Evolutionary conservation across 2,888 invertebrate genomes (phyloP), one percentile per base, ranked within the genome.

Genomic region (Disparrhopalites patrizii): DNA sequence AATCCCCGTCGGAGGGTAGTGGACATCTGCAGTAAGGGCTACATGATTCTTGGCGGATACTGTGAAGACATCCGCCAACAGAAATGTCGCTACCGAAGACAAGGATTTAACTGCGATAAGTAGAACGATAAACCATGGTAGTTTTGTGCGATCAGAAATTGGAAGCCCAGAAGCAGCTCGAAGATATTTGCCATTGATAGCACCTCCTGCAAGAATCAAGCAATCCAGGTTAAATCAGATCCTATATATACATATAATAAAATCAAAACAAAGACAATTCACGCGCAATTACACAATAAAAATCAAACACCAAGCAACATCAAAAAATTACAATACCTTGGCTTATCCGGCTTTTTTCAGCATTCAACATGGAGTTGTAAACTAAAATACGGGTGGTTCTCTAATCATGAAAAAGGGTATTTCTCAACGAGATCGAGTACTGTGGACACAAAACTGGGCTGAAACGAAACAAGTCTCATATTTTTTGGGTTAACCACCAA

Each of bases 51-150:
- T 33, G n/a, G 66, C 54, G 20, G 67, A 62, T 3, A 28, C 20
- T 30, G 57, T 65, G 18, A 72, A 58, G 56, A 72, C 68, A 43
- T 72, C 68, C 3, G 65, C 66, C 0, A 72, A 56, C 25, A 69
- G 40, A 47, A 70, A 72, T 28, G 43, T 65, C 2, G 70, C 55
- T 20, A 68, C 33, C 2, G 72, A 64, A 5, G 72, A 68, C 10
- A 67, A 64, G 10, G 66, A 51, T 66, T 72, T 72, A 23, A 65
- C 67, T 15, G 65, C 65, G 0, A 68, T 31, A 3, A 72, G 50
- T 7, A 72, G 51, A 1, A 63, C 54, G 23, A 68, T 66, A 31
- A 72, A 72, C 72, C 70, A 70, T 5, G 65, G 62, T 38, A 67
- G 58, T 64, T 67, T 70, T 27, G 66, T 57, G 1, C 51, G 55